phyloP scores from a whole-genome alignment of 1,140 invertebrate genomes.

The Carposina sasakii region DNA sequence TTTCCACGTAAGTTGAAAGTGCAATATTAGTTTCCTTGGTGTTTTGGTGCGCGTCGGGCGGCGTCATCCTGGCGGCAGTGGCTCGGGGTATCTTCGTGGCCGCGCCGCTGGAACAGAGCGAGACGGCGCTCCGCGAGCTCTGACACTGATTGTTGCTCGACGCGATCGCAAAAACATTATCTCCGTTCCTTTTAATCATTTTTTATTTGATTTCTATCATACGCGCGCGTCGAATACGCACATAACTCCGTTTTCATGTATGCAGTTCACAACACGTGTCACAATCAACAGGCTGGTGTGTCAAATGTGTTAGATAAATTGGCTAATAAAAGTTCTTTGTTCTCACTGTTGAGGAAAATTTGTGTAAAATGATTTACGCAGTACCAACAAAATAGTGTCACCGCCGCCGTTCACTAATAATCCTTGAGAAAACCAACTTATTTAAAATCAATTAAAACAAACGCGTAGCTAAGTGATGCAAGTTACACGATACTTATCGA shows the following conservation, averaged over 20 bases:
- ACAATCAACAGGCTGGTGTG: slow-evolving; percentile 56
- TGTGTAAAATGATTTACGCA: slow-evolving; percentile 38
- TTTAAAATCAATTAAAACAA: slow-evolving; percentile 12
- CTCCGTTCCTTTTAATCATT: slow-evolving; percentile 71
- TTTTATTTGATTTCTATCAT: slow-evolving; percentile 64
- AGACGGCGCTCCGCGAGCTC: slow-evolving; percentile 59
- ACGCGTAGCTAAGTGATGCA: slow-evolving; percentile 18
- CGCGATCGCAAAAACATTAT: slow-evolving; percentile 71
- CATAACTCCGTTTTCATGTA: slow-evolving; percentile 60
- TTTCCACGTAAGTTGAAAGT: slow-evolving; percentile 65
- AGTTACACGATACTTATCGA: slow-evolving; percentile 41
- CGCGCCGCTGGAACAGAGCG: slow-evolving; percentile 54
- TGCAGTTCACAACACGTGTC: slow-evolving; percentile 48
- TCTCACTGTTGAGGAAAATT: slow-evolving; percentile 59
- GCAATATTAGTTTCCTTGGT: slow-evolving; percentile 59
- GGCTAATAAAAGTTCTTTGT: slow-evolving; percentile 60
- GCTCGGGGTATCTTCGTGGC: slow-evolving; percentile 59
- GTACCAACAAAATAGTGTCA: slow-evolving; percentile 39
- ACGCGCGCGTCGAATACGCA: slow-evolving; percentile 47
- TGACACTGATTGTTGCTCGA: slow-evolving; percentile 68
- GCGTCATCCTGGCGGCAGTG: slow-evolving; percentile 64
- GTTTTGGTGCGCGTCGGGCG: slow-evolving; percentile 60
- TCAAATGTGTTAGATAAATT: slow-evolving; percentile 45
- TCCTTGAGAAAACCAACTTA: slow-evolving; percentile 19
- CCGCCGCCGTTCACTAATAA: slow-evolving; percentile 39